Conservation (phyloP, 2,797 vertebrate genomes). For the Scarus forsteni region DNA sequence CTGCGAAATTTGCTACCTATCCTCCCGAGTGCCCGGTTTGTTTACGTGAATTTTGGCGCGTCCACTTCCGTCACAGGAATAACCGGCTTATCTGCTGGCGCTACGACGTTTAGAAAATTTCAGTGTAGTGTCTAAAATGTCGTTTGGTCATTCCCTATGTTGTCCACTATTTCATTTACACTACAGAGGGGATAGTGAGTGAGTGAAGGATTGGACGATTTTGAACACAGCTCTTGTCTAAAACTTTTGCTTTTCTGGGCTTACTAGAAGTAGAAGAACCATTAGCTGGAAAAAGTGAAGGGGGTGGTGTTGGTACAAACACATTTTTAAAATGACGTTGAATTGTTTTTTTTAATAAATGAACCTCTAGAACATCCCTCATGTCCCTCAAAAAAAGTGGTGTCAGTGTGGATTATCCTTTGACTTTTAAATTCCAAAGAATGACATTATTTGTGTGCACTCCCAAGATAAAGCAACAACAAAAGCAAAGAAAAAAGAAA, state of each 20-base stretch:
- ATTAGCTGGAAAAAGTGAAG: slow-evolving; percentile 11
- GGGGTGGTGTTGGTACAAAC: neutral
- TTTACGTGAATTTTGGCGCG: too few relatives aligned
- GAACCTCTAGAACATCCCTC: neutral
- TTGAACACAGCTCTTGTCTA: too few relatives aligned
- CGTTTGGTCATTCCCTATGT: too few relatives aligned
- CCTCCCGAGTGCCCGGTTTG: too few relatives aligned
- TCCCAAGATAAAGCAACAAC: slow-evolving; percentile 21
- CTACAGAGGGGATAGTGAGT: too few relatives aligned
- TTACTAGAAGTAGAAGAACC: slow-evolving; percentile 16
- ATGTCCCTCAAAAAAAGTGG: slow-evolving; percentile 8
- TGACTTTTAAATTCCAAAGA: slow-evolving; percentile 38
- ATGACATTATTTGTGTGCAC: slow-evolving; percentile 11
- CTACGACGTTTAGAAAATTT: too few relatives aligned
- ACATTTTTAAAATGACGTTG: slow-evolving; percentile 7
- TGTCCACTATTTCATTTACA: too few relatives aligned
- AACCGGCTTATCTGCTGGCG: too few relatives aligned
- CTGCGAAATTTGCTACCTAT: too few relatives aligned
- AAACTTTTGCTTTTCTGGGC: neutral
- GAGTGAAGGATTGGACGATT: too few relatives aligned
- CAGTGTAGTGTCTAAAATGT: too few relatives aligned
- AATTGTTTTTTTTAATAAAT: slow-evolving; percentile 24
- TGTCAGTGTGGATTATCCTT: slow-evolving; percentile 10
- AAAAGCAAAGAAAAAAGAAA: slow-evolving; percentile 5
- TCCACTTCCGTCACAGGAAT: too few relatives aligned